phyloP scores from a whole-genome alignment of 2,888 invertebrate genomes.

The Leptinotarsa rubiginosa region DNA sequence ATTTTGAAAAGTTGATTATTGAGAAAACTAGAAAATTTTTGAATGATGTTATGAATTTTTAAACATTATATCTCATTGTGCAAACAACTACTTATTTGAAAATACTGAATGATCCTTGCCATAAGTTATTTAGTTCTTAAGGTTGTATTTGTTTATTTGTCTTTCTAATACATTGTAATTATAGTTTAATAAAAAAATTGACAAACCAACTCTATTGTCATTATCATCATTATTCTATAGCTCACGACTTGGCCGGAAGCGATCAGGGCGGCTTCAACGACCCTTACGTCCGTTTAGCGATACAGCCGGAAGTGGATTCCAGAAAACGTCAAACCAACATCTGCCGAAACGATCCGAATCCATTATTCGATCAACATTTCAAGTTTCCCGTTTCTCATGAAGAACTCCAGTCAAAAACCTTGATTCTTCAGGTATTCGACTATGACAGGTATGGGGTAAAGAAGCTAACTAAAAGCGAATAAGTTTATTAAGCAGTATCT shows the following conservation, averaged over 20 bases:
- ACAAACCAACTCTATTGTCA: too few relatives aligned
- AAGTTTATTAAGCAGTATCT: background rate
- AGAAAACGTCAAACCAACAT: conserved; percentile 88
- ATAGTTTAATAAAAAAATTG: too few relatives aligned
- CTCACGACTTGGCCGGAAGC: conserved; percentile 85
- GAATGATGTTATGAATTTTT: too few relatives aligned
- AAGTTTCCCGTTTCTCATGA: conserved; percentile 93
- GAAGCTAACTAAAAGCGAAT: background rate
- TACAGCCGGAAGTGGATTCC: conserved; percentile 87
- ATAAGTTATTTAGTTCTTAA: too few relatives aligned
- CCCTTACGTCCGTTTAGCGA: conserved; percentile 84
- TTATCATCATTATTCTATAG: conserved; percentile 64
- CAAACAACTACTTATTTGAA: too few relatives aligned
- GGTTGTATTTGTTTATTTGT: too few relatives aligned
- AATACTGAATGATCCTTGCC: too few relatives aligned
- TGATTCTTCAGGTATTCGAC: conserved; percentile 79
- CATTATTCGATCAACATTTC: conserved; percentile 91
- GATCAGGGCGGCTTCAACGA: conserved; percentile 91
- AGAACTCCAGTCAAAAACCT: conserved; percentile 82
- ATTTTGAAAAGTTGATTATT: too few relatives aligned
- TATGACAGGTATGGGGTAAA: conserved; percentile 69
- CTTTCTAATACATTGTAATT: too few relatives aligned
- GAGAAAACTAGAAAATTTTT: too few relatives aligned
- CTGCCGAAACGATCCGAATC: conserved; percentile 86
- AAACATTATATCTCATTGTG: too few relatives aligned